phyloP scores from a whole-genome alignment of 2,797 vertebrate genomes.

The Lutjanus argentimaculatus region DNA sequence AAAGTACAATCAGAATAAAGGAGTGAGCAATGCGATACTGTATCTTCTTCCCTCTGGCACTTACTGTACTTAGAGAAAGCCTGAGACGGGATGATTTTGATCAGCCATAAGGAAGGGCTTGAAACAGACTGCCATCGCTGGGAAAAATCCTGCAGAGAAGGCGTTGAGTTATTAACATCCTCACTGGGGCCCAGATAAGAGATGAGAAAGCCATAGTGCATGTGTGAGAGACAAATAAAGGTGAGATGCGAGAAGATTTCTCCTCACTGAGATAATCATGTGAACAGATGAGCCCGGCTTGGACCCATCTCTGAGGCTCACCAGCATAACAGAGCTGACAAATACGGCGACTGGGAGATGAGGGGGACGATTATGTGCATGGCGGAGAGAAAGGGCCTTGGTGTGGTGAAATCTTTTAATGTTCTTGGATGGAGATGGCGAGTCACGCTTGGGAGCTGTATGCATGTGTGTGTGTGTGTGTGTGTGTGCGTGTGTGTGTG shows the following conservation, averaged over 20 bases:
- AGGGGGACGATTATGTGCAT: conserved; percentile 66
- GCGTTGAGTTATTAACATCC: conserved; percentile 49
- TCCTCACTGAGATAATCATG: conserved; percentile 68
- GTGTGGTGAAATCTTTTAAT: conserved; percentile 76
- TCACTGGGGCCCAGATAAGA: conserved; percentile 54
- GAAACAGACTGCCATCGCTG: conserved; percentile 14
- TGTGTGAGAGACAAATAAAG: conserved; percentile 72
- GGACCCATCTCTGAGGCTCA: conserved; percentile 60
- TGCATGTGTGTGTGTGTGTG: conserved; percentile 40
- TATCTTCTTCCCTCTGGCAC: conserved; percentile 49
- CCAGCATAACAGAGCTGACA: conserved; percentile 74
- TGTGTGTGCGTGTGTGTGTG: conserved; percentile 21
- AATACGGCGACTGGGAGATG: conserved; percentile 63
- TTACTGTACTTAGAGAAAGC: conserved; percentile 47
- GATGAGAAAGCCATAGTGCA: conserved; percentile 55
- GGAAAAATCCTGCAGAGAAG: conserved; percentile 39
- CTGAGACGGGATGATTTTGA: conserved; percentile 66
- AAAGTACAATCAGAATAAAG: conserved; percentile 32
- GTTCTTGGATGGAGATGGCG: conserved; percentile 72
- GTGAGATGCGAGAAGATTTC: conserved; percentile 71
- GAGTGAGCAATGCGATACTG: conserved; percentile 37
- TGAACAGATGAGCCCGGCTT: conserved; percentile 68
- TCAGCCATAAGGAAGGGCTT: conserved; percentile 52
- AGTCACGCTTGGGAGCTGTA: conserved; percentile 60
- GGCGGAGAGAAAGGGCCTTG: conserved; percentile 47